phyloP scores from a whole-genome alignment of 2,888 invertebrate genomes.

The Drosophila robusta region DNA sequence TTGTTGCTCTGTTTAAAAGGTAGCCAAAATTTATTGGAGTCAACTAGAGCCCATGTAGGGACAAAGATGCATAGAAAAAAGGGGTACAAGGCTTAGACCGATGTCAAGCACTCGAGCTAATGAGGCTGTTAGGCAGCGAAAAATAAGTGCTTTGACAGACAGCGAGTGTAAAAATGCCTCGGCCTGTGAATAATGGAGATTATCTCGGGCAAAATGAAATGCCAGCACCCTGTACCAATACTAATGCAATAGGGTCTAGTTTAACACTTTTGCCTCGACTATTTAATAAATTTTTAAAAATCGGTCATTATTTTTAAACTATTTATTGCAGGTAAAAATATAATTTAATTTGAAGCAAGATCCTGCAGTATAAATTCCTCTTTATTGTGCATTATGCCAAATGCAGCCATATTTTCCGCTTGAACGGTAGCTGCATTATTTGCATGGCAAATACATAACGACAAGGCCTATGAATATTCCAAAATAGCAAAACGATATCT shows the following conservation, averaged over 20 bases:
- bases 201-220: background rate
- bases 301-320: no score
- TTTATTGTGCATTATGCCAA: constrained; percentile 42
- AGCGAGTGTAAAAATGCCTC: constrained; percentile 6
- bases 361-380: background rate
- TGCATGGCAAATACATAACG: constrained; percentile 32
- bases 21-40: constrained; percentile 66
- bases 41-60: constrained; percentile 26
- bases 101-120: constrained; percentile 25
- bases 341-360: background rate
- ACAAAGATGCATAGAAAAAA: constrained; percentile 3
- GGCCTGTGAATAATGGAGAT: constrained; percentile 4
- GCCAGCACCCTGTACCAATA: background rate
- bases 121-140: constrained; percentile 18
- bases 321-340: background rate
- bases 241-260: no score
- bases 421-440: constrained; percentile 10
- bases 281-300: background rate
- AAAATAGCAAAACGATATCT: constrained; percentile 59
- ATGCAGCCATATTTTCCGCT: constrained; percentile 1
- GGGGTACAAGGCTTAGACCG: background rate
- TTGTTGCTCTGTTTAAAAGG: constrained; percentile 21
- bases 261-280: no score
- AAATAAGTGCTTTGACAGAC: constrained; percentile 9
- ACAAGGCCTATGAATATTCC: constrained; percentile 67